Percentiles rank a stretch among this genome's conserved stretches.
These are phyloP conservation scores for Tokudaia tokunoshimensis DNA, from an alignment of 2,797 vertebrate genomes.

Conservation along the genomic window DNA sequence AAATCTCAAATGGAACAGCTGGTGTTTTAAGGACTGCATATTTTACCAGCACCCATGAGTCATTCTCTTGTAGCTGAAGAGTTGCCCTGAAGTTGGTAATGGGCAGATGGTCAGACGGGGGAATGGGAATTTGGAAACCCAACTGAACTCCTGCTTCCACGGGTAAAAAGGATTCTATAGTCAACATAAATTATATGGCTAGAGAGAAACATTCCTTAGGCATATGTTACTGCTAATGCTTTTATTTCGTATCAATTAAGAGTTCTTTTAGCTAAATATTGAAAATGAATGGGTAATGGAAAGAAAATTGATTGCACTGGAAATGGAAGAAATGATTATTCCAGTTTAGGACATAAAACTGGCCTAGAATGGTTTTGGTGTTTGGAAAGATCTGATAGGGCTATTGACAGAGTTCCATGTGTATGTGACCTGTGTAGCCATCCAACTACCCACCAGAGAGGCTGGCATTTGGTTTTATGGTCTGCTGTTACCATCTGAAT, in stretches of 20 bases:
- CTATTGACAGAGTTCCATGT: background rate
- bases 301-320: conserved; percentile 8
- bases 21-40: conserved; percentile 75
- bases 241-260: conserved; percentile 23
- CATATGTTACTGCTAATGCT: background rate
- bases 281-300: conserved; percentile 31
- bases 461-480: background rate
- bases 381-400: background rate
- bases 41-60: conserved; percentile 38
- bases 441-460: background rate
- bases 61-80: conserved; percentile 59
- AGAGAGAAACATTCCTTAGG: background rate
- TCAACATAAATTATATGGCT: conserved; percentile 1
- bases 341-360: background rate
- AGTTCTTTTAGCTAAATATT: background rate
- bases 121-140: conserved; percentile 11
- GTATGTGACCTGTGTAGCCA: background rate
- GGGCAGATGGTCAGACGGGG: conserved; percentile 63
- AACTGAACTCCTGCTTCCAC: conserved; percentile 23
- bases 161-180: conserved; percentile 33
- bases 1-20: conserved; percentile 68
- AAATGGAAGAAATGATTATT: background rate
- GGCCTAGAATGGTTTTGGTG: background rate
- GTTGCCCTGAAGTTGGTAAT: conserved; percentile 45
- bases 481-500: background rate